Conservation (phyloP, 2,113 vertebrate species). For the Oophaga pumilio region DNA sequence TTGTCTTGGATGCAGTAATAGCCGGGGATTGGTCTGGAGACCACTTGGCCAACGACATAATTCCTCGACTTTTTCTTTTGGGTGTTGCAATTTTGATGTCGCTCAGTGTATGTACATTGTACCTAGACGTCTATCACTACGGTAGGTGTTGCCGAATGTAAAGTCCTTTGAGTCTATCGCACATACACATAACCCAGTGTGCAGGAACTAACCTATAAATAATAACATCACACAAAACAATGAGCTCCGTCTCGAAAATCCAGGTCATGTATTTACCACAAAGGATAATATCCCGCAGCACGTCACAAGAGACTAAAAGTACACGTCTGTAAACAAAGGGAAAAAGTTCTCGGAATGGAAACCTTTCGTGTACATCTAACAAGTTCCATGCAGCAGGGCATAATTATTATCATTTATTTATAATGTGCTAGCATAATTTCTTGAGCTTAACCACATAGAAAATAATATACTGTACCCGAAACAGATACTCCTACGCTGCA, state of each 20-base stretch:
- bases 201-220: not conserved
- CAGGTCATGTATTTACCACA: conserved; percentile 13
- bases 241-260: not conserved
- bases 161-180: not conserved
- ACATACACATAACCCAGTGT: not conserved
- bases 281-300: conserved; percentile 12
- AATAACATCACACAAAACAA: conserved; percentile 2
- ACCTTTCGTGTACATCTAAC: conserved; percentile 26
- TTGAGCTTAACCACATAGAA: conserved; percentile 38
- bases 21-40: no score
- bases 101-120: not conserved
- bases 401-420: conserved; percentile 43
- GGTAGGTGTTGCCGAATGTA: not conserved
- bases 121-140: not conserved
- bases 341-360: conserved; percentile 18
- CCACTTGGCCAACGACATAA: no score
- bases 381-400: not conserved
- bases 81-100: no score
- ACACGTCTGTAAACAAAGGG: conserved; percentile 9
- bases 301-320: not conserved
- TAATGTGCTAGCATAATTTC: conserved; percentile 30
- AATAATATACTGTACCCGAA: conserved; percentile 42
- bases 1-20: no score
- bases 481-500: conserved; percentile 44
- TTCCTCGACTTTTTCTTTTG: no score